phyloP scores from a whole-genome alignment of 2,797 vertebrate genomes.

The Dicrostonyx torquatus region DNA sequence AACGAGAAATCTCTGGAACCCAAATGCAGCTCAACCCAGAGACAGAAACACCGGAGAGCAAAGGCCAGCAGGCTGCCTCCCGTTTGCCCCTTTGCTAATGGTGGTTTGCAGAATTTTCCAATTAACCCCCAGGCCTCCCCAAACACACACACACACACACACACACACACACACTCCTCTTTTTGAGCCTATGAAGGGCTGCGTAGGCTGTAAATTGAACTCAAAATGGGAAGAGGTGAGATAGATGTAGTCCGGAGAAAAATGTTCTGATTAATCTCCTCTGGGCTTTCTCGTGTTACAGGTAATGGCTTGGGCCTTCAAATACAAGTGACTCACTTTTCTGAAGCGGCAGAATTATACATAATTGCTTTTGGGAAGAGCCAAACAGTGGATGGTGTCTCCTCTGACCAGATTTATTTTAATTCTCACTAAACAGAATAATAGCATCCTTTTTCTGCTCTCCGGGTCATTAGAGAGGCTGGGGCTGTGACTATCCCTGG shows the following conservation, averaged over 20 bases:
- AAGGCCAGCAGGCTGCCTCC: constrained; percentile 24
- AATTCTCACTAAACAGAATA: constrained; percentile 77
- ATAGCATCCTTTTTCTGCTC: constrained; percentile 59
- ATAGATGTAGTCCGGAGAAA: constrained; percentile 41
- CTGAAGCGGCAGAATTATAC: constrained; percentile 67
- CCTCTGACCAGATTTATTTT: constrained; percentile 76
- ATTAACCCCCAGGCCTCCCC: constrained; percentile 50
- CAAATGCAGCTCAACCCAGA: not conserved
- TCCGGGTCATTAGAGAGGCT: constrained; percentile 68
- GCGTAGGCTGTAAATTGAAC: constrained; percentile 51
- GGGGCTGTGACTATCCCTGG: constrained; percentile 47
- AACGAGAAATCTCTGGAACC: constrained; percentile 10
- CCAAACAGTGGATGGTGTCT: constrained; percentile 65
- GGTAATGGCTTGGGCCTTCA: constrained; percentile 59
- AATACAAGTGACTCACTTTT: constrained; percentile 64
- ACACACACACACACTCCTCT: not conserved
- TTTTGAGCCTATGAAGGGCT: not conserved
- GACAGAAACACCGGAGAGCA: constrained; percentile 36
- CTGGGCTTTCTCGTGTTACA: constrained; percentile 34
- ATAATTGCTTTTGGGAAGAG: constrained; percentile 77
- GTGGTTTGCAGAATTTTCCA: constrained; percentile 67
- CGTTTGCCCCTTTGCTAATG: constrained; percentile 22
- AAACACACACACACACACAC: not conserved
- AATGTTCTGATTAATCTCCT: constrained; percentile 52
- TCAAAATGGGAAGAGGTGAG: constrained; percentile 37